These are phyloP conservation scores for Cantharis rustica DNA, from an alignment of 2,888 invertebrate genomes.

Conservation along the genomic window DNA sequence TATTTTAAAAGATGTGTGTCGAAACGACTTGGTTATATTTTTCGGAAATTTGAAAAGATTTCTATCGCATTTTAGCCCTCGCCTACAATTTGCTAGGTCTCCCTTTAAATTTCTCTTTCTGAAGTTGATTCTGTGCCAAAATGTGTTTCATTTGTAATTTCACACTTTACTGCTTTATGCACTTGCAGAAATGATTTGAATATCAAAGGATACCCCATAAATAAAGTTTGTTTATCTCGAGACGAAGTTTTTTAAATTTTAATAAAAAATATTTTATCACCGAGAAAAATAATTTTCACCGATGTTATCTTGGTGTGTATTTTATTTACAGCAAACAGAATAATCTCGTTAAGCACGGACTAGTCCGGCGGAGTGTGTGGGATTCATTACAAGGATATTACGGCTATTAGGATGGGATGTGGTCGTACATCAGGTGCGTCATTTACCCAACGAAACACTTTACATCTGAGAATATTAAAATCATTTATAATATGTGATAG, in stretches of 20 bases:
- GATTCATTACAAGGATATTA: constrained; percentile 32
- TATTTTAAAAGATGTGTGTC: background rate
- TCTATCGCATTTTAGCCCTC: background rate
- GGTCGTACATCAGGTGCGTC: constrained; percentile 24
- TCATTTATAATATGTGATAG: constrained; percentile 13
- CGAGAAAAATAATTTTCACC: constrained; percentile 7
- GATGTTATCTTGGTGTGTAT: constrained; percentile 5
- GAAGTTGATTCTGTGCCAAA: background rate
- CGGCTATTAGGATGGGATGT: constrained; percentile 20
- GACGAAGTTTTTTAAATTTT: background rate
- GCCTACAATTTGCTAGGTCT: background rate
- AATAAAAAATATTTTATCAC: constrained; percentile 1
- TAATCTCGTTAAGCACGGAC: constrained; percentile 25
- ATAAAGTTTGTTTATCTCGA: background rate
- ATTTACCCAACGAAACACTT: constrained; percentile 19
- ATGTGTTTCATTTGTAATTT: background rate
- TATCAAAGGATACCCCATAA: background rate
- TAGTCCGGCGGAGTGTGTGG: constrained; percentile 12
- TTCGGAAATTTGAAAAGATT: background rate
- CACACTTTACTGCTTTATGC: background rate
- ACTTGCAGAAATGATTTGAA: background rate
- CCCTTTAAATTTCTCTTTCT: background rate
- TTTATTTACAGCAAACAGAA: constrained; percentile 12
- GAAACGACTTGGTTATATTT: background rate
- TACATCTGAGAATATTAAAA: constrained; percentile 24